Conservation (phyloP, 2,797 vertebrate species). For the Enoplosus armatus region DNA sequence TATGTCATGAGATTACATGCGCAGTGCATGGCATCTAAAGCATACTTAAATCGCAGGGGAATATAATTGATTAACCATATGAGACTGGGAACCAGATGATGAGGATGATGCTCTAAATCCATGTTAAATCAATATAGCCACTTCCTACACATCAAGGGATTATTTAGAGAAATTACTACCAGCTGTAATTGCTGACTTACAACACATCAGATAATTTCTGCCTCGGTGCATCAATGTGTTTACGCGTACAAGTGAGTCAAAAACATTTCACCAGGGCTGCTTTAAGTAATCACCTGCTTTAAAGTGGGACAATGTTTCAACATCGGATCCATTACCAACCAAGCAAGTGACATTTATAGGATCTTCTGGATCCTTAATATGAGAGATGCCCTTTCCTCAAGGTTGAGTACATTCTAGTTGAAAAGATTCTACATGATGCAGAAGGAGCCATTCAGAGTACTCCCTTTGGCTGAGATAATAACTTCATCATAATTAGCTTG, state of each 20-base stretch:
- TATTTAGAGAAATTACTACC: conserved; percentile 77
- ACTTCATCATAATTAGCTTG: conserved; percentile 89
- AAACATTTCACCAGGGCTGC: conserved; percentile 20
- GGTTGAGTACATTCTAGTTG: conserved; percentile 77
- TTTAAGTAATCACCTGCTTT: conserved; percentile 61
- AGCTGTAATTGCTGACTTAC: conserved; percentile 64
- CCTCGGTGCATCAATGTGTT: conserved; percentile 31
- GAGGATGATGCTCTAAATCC: conserved; percentile 77
- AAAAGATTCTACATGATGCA: conserved; percentile 72
- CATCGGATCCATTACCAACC: conserved; percentile 51
- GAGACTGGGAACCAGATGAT: conserved; percentile 75
- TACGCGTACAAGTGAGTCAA: conserved; percentile 33
- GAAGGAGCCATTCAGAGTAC: conserved; percentile 78
- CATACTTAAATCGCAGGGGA: conserved; percentile 67
- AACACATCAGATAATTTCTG: conserved; percentile 49
- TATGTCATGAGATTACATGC: conserved; percentile 77
- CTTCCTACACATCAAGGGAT: conserved; percentile 78
- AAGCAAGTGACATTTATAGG: conserved; percentile 64
- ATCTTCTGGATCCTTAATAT: conserved; percentile 61
- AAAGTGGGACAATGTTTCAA: conserved; percentile 53
- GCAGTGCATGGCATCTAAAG: conserved; percentile 67
- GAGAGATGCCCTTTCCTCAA: conserved; percentile 79
- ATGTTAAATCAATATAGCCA: conserved; percentile 78
- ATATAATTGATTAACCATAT: conserved; percentile 81
- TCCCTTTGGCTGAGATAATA: conserved; percentile 86